These are phyloP conservation scores for Coturnix japonica DNA, from an alignment of 2,113 vertebrate genomes.

Conservation along the genomic window DNA sequence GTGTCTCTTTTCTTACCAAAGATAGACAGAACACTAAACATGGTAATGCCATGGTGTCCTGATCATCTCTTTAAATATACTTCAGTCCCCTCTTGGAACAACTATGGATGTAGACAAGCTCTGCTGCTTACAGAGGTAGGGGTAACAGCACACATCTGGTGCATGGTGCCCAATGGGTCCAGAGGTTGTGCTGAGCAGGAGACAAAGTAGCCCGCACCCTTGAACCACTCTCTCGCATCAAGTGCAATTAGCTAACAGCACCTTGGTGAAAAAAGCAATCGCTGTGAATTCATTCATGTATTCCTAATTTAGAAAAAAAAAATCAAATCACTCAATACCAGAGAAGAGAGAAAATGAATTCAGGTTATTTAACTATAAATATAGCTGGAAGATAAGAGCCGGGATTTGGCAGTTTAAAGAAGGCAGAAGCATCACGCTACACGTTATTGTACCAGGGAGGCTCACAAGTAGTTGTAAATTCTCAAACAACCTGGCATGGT, in stretches of 20 bases:
- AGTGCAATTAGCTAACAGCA: neutral
- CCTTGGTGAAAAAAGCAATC: neutral
- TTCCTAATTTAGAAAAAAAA: neutral
- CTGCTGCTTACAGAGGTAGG: neutral
- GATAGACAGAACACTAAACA: neutral
- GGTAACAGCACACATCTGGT: neutral
- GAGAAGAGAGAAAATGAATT: neutral
- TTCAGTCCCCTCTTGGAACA: neutral
- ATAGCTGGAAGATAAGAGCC: neutral
- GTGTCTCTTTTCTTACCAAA: neutral
- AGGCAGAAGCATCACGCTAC: neutral
- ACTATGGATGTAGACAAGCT: neutral
- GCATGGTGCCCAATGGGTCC: rapidly evolving
- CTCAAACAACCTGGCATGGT: neutral
- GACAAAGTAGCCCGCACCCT: neutral
- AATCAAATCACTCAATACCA: neutral
- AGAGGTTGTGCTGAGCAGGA: neutral
- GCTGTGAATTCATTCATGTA: neutral
- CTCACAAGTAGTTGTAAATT: constrained; percentile 15
- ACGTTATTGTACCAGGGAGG: neutral
- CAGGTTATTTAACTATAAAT: neutral
- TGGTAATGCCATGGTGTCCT: neutral
- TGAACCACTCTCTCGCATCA: rapidly evolving
- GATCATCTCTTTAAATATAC: neutral
- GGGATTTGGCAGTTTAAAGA: neutral